Evolutionary conservation across 2,888 invertebrate genomes (phyloP).

Genomic region (Diabrotica balteata): DNA sequence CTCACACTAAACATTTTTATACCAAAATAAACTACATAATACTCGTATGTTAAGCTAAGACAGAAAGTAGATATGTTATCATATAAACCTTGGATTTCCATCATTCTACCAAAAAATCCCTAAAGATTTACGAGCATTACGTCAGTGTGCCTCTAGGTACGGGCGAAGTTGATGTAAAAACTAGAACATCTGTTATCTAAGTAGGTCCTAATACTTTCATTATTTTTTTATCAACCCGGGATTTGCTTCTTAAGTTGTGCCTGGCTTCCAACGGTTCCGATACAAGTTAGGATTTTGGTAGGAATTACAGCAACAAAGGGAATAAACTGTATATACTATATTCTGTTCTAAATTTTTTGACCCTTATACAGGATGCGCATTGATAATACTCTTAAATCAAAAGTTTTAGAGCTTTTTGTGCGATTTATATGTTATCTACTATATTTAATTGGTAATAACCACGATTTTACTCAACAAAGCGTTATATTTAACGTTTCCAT

Average conservation of each 20-base stretch:
- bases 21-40: constrained; percentile 14
- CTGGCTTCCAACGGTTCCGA: neutral
- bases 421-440: no score
- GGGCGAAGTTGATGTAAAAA: constrained; percentile 23
- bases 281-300: no score
- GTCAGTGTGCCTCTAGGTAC: constrained; percentile 18
- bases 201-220: constrained; percentile 22
- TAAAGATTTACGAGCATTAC: constrained; percentile 20
- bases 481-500: no score
- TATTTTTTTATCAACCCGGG: constrained; percentile 21
- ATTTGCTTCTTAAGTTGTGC: constrained; percentile 5
- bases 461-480: no score
- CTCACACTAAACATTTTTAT: constrained; percentile 15
- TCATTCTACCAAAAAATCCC: constrained; percentile 26
- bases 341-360: no score
- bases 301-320: no score
- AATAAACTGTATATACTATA: no score
- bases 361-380: no score
- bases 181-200: constrained; percentile 21
- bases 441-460: no score
- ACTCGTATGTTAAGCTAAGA: constrained; percentile 5
- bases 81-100: constrained; percentile 21
- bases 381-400: no score
- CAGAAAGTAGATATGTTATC: constrained; percentile 24
- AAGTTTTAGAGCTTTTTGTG: no score